A percentile compares a stretch with the other conserved stretches of the same genome.
Conservation (phyloP, 1,140 invertebrate genomes). For the Mya arenaria region DNA sequence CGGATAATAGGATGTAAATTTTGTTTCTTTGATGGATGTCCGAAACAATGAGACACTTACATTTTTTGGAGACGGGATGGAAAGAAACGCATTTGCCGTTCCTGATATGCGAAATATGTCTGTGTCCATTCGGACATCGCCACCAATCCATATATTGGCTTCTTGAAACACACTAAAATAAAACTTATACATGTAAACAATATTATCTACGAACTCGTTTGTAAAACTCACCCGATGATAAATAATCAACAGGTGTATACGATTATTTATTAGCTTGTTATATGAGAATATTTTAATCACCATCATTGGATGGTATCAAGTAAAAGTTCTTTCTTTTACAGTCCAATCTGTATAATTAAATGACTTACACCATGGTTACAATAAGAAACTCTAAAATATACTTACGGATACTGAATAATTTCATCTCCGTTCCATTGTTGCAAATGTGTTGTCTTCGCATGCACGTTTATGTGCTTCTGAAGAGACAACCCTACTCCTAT, state of each 20-base stretch:
- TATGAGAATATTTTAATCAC: background rate
- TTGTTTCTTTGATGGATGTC: too few relatives aligned
- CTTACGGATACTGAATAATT: conserved; percentile 38
- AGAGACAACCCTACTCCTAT: conserved; percentile 24
- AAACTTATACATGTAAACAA: background rate
- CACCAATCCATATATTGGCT: conserved; percentile 20
- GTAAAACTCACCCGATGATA: background rate
- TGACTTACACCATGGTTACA: background rate
- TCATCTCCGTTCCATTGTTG: conserved; percentile 35
- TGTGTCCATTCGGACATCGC: background rate
- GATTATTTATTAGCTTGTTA: background rate
- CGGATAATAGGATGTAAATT: too few relatives aligned
- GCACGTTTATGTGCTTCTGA: background rate
- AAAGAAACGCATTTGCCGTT: too few relatives aligned
- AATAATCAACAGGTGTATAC: background rate
- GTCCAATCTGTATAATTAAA: background rate
- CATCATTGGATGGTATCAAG: background rate
- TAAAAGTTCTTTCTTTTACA: background rate
- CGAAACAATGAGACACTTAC: too few relatives aligned
- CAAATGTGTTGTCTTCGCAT: background rate
- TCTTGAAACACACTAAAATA: background rate
- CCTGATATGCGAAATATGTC: too few relatives aligned
- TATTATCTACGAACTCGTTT: background rate
- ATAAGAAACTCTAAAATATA: background rate
- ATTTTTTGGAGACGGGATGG: too few relatives aligned